Evolutionary conservation across 2,888 invertebrate species (phyloP), one percentile per base, ranked within the genome.

Genomic region (Eupithecia tripunctaria): DNA sequence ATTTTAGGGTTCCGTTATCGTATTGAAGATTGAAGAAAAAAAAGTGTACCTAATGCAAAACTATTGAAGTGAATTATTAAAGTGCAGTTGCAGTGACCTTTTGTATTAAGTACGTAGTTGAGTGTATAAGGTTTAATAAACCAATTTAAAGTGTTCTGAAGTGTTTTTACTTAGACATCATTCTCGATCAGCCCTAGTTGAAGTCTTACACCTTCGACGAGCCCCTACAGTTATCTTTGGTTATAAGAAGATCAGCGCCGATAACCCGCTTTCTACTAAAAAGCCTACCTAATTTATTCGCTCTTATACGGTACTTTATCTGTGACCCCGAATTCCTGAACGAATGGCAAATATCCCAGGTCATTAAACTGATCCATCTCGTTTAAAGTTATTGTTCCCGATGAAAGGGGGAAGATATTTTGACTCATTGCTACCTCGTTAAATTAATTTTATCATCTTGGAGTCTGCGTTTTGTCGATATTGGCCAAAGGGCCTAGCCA

Each of bases 251-350:
- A 2, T 47, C 63, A 1, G 56, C 64, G 27, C 29, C 21, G 10
- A 64, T 3, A 38, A 63, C 67, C 67, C 18, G 70, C 43, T 70
- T 70, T 25, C 70, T 67, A 36, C 6, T 8, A 14, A 12, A 65
- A 64, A 67, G 4, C 12, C 15, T 47, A 47, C 27, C 74, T 76
- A 77, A 76, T 77, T 76, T 77, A 76, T 76, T 70, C 73, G 18
- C 71, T 77, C 71, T 78, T 76, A 76, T 73, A 75, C 76, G 67
- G 76, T 74, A 76, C 76, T 75, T 76, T 78, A 76, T 78, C 76
- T 74, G 69, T 76, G 75, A 73, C 70, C 70, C 71, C 70, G 74
- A 74, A 74, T 69, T 72, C 70, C 43, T 59, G 59, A 69, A 74
- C 77, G 74, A 74, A 78, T 76, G 70, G 41, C 27, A 71, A 75